Evolutionary conservation across 1,140 invertebrate genomes (phyloP).

Genomic region (Rhysida immarginata): DNA sequence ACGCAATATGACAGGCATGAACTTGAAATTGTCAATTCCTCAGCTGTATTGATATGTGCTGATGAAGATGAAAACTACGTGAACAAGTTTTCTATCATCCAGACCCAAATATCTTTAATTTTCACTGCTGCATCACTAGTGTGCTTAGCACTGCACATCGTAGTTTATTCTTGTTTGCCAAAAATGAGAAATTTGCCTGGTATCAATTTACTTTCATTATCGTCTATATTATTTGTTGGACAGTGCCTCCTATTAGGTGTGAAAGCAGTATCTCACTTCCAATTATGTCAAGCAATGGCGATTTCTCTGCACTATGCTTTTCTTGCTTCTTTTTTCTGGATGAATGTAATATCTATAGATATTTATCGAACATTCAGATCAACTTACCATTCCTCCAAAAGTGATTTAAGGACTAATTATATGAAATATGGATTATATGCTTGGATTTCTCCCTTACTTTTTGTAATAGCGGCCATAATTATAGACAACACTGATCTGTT

Average conservation of each 20-base stretch:
- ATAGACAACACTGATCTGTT: constrained; percentile 20
- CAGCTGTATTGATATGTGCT: no score
- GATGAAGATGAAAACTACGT: no score
- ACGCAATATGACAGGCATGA: no score
- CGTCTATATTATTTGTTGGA: constrained; percentile 31
- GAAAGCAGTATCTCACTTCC: background rate
- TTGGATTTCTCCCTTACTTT: constrained; percentile 23
- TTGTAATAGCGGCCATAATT: constrained; percentile 19
- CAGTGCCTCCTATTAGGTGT: constrained; percentile 30
- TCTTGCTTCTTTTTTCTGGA: constrained; percentile 87
- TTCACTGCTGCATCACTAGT: no score
- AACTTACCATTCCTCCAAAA: constrained; percentile 7
- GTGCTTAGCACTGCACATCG: constrained; percentile 30
- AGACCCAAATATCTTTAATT: no score
- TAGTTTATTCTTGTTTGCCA: constrained; percentile 32
- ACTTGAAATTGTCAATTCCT: no score
- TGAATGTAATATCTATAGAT: constrained; percentile 89
- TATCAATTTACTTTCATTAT: constrained; percentile 36
- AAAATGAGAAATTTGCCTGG: constrained; percentile 37
- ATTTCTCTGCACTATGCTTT: constrained; percentile 83
- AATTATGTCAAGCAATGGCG: constrained; percentile 40
- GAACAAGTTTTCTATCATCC: no score
- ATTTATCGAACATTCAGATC: constrained; percentile 66
- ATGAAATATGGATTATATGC: constrained; percentile 22
- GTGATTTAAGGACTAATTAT: background rate